A percentile compares a stretch with the other conserved stretches of the same genome.
phyloP scores from a whole-genome alignment of 2,797 vertebrate genomes.

The Aeoliscus strigatus region DNA sequence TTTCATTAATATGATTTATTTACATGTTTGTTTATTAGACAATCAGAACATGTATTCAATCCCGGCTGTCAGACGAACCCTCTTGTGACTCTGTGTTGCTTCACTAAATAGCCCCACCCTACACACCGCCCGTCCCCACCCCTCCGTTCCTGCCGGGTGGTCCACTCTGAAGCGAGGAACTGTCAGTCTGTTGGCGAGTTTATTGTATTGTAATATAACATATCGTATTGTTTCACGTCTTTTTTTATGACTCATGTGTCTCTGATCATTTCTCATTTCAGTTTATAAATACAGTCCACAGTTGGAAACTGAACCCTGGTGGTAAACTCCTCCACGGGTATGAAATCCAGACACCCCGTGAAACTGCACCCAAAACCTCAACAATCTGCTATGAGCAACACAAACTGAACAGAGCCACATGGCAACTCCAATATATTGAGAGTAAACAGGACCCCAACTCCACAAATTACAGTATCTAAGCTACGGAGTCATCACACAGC shows the following conservation, averaged over 20 bases:
- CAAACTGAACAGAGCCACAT: slow-evolving; percentile 52
- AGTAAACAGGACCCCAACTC: slow-evolving; percentile 51
- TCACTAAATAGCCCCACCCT: too few relatives aligned
- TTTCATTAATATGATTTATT: too few relatives aligned
- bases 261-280: slow-evolving; percentile 36
- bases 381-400: slow-evolving; percentile 46
- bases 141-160: slow-evolving; percentile 35
- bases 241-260: slow-evolving; percentile 37
- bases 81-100: too few relatives aligned
- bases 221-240: slow-evolving; percentile 34
- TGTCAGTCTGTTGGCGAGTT: slow-evolving; percentile 22
- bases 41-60: too few relatives aligned
- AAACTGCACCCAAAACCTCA: slow-evolving; percentile 49
- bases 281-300: slow-evolving; percentile 43
- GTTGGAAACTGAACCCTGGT: slow-evolving; percentile 35
- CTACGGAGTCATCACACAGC: slow-evolving; percentile 58
- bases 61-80: too few relatives aligned
- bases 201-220: slow-evolving; percentile 20
- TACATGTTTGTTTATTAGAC: too few relatives aligned
- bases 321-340: slow-evolving; percentile 22
- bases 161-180: not conserved
- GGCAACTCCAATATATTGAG: slow-evolving; percentile 57
- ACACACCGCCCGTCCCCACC: too few relatives aligned
- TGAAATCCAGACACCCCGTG: slow-evolving; percentile 39
- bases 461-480: slow-evolving; percentile 52